phyloP scores from a whole-genome alignment of 2,888 invertebrate genomes.

The Syrphus vitripennis region DNA sequence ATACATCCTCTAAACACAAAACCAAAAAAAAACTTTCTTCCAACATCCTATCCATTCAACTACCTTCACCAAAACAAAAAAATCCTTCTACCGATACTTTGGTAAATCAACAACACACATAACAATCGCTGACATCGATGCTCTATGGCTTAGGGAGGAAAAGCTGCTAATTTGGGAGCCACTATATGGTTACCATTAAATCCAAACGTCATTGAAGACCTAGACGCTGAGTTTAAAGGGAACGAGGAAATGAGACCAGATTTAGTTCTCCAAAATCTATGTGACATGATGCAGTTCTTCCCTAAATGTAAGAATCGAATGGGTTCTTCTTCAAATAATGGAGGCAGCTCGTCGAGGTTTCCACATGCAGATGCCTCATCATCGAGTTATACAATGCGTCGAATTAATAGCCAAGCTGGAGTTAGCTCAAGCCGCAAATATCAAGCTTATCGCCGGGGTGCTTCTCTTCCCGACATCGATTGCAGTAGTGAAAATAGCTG shows the following conservation, averaged over 20 bases:
- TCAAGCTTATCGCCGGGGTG: constrained; percentile 74
- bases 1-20: constrained; percentile 60
- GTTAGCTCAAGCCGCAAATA: constrained; percentile 38
- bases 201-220: constrained; percentile 71
- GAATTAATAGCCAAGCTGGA: constrained; percentile 43
- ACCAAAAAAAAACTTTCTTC: constrained; percentile 45
- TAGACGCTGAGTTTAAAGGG: constrained; percentile 75
- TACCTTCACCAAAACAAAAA: constrained; percentile 48
- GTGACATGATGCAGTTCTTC: constrained; percentile 78
- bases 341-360: constrained; percentile 41
- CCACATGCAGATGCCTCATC: constrained; percentile 21
- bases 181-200: constrained; percentile 90
- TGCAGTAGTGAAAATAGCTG: constrained; percentile 80
- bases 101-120: constrained; percentile 53
- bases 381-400: constrained; percentile 35
- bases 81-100: constrained; percentile 43
- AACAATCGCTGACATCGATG: constrained; percentile 53
- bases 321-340: constrained; percentile 7
- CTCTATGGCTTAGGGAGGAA: constrained; percentile 84
- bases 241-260: constrained; percentile 75
- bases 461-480: constrained; percentile 78
- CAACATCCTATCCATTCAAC: constrained; percentile 54
- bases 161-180: constrained; percentile 88
- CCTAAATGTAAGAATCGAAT: constrained; percentile 71
- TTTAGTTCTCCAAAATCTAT: constrained; percentile 76